Conservation (phyloP, 2,113 vertebrate genomes). For the Labrus mixtus region DNA sequence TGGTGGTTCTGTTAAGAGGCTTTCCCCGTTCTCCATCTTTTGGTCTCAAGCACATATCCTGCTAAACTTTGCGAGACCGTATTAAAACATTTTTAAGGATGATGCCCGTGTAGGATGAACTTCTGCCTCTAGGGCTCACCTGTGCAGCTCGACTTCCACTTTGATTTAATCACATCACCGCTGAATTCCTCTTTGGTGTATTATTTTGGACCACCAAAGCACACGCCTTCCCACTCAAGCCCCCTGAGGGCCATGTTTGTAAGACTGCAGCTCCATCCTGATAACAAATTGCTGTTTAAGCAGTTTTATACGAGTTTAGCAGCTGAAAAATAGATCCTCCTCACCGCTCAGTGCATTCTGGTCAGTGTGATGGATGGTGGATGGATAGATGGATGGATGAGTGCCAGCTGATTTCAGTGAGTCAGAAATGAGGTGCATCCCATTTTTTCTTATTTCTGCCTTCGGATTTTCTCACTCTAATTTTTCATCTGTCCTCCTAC, state of each 20-base stretch:
- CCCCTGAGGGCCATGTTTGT: conserved; percentile 10
- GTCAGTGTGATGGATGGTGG: conserved; percentile 29
- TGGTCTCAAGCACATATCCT: not conserved
- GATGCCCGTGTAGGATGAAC: not conserved
- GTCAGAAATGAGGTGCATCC: conserved; percentile 43
- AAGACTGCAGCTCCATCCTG: conserved; percentile 18
- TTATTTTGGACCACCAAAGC: conserved; percentile 4
- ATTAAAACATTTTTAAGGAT: not conserved
- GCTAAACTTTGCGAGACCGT: not conserved
- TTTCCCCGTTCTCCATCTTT: not conserved
- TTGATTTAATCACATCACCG: not conserved
- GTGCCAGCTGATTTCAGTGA: conserved; percentile 47
- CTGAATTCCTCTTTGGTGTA: not conserved
- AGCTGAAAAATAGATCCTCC: conserved; percentile 18
- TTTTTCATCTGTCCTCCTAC: conserved; percentile 18
- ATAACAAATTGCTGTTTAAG: conserved; percentile 52
- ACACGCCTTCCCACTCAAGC: not conserved
- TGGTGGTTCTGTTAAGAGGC: not conserved
- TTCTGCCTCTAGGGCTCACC: not conserved
- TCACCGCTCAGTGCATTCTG: conserved; percentile 11
- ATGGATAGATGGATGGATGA: conserved; percentile 34
- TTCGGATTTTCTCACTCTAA: conserved; percentile 18
- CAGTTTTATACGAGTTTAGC: conserved; percentile 8
- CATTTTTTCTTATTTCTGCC: conserved; percentile 11
- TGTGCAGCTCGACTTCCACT: not conserved